Evolutionary conservation across 1,140 invertebrate genomes (phyloP).

Genomic region (Ceratina japonica): DNA sequence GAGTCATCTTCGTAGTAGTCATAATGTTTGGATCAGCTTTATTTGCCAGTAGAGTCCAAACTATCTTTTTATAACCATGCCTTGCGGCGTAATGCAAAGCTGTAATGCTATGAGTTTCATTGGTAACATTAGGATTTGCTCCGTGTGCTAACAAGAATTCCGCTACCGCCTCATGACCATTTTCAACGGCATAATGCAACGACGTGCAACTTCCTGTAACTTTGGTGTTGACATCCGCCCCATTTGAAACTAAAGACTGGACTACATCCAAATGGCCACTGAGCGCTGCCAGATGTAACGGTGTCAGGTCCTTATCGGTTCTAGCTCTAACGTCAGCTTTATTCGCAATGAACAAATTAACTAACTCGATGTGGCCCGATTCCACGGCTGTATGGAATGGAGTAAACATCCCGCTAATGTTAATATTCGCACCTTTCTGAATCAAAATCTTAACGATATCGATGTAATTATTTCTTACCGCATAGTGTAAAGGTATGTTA

Average conservation of each 20-base stretch:
- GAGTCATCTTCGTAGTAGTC: too few species aligned
- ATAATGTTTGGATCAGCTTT: too few species aligned
- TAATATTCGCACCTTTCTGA: conserved; percentile 41
- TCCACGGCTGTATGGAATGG: conserved; percentile 46
- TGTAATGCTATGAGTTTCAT: too few species aligned
- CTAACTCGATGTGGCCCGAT: conserved; percentile 81
- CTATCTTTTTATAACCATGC: too few species aligned
- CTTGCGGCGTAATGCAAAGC: too few species aligned
- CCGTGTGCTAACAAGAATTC: too few species aligned
- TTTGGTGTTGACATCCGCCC: conserved; percentile 81
- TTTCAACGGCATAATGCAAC: conserved; percentile 42
- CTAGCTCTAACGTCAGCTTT: conserved; percentile 38
- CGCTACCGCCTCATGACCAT: conserved; percentile 59
- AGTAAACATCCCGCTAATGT: not conserved
- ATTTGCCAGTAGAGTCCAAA: too few species aligned
- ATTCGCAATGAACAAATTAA: conserved; percentile 38
- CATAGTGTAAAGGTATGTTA: conserved; percentile 54
- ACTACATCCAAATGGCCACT: conserved; percentile 86
- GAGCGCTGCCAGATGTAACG: conserved; percentile 46
- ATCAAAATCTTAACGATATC: conserved; percentile 49
- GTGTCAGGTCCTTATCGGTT: conserved; percentile 1
- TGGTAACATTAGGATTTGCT: too few species aligned
- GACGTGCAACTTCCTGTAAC: conserved; percentile 20
- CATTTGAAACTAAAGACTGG: conserved; percentile 83
- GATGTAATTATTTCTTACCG: conserved; percentile 49